A percentile compares a stretch with the other conserved stretches of the same genome.
Conservation (phyloP, 2,888 invertebrate species). For the Drosophila borealis region DNA sequence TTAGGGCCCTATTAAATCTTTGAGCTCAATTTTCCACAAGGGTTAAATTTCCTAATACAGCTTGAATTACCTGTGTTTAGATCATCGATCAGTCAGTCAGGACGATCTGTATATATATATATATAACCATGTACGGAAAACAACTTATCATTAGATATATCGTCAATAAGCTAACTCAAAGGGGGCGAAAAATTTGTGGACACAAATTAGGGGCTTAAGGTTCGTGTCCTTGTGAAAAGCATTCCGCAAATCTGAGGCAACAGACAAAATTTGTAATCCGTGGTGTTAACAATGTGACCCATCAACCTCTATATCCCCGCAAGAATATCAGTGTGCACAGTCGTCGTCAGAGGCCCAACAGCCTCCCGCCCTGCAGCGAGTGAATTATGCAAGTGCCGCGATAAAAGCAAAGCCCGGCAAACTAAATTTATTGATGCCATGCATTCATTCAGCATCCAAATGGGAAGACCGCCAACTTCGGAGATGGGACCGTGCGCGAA, state of each 20-base stretch:
- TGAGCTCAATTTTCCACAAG: no score
- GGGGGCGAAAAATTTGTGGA: conserved; percentile 10
- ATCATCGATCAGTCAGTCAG: no score
- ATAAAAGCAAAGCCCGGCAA: conserved; percentile 77
- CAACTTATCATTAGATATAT: conserved; percentile 4
- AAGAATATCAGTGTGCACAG: conserved; percentile 18
- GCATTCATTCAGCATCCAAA: conserved; percentile 81
- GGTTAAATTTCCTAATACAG: no score
- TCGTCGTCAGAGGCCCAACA: background rate
- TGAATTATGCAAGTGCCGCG: conserved; percentile 80
- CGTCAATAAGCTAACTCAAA: conserved; percentile 4
- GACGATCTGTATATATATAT: no score
- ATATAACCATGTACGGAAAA: no score
- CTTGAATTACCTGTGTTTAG: no score
- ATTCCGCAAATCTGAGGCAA: conserved; percentile 18
- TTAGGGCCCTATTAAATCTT: no score
- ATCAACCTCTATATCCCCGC: conserved; percentile 68
- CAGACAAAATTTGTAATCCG: conserved; percentile 77
- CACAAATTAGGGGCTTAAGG: conserved; percentile 21
- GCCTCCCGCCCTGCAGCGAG: conserved; percentile 48
- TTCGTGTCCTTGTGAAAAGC: conserved; percentile 23
- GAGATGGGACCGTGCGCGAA: conserved; percentile 19
- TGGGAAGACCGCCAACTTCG: conserved; percentile 61
- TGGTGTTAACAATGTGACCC: conserved; percentile 74
- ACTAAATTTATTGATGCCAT: conserved; percentile 81